A percentile compares a stretch with the other conserved stretches of the same genome.
phyloP scores from a whole-genome alignment of 2,113 vertebrate genomes.

The Clarias batrachus region DNA sequence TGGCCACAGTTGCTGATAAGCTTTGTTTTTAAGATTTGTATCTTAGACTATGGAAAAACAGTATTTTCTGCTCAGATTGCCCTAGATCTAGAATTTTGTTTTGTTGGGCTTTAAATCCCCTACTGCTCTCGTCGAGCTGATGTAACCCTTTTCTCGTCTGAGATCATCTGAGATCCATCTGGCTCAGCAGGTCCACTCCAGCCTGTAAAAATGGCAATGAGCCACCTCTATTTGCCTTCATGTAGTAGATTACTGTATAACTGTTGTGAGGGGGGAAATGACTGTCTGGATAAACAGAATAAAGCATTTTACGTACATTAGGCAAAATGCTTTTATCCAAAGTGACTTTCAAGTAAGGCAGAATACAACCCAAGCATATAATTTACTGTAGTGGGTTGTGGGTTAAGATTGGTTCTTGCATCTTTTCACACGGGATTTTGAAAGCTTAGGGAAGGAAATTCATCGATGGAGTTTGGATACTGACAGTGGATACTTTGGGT shows the following conservation, averaged over 20 bases:
- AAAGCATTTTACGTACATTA: constrained; percentile 13
- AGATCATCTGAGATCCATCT: constrained; percentile 34
- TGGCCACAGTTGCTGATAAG: not conserved
- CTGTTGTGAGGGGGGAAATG: constrained; percentile 6
- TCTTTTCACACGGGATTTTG: not conserved
- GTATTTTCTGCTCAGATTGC: not conserved
- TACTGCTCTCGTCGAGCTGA: constrained; percentile 4
- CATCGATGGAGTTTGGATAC: not conserved
- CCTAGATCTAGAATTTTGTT: not conserved
- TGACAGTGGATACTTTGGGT: too few species aligned
- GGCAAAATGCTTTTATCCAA: not conserved
- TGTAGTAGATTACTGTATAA: constrained; percentile 14
- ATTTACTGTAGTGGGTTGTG: not conserved
- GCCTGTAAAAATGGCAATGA: constrained; percentile 21
- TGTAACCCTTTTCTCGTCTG: constrained; percentile 24
- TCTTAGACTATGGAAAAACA: not conserved
- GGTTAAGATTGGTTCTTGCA: not conserved
- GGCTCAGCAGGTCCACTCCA: constrained; percentile 23
- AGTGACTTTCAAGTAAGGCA: constrained; percentile 8
- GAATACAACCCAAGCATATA: not conserved
- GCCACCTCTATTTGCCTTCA: constrained; percentile 24
- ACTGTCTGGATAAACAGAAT: constrained; percentile 22
- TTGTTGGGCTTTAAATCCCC: constrained; percentile 5
- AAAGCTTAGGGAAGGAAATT: not conserved
- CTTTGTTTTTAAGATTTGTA: constrained; percentile 7